These are phyloP conservation scores for Dichetophora obliterata DNA, from an alignment of 2,888 invertebrate species.

Conservation along the genomic window DNA sequence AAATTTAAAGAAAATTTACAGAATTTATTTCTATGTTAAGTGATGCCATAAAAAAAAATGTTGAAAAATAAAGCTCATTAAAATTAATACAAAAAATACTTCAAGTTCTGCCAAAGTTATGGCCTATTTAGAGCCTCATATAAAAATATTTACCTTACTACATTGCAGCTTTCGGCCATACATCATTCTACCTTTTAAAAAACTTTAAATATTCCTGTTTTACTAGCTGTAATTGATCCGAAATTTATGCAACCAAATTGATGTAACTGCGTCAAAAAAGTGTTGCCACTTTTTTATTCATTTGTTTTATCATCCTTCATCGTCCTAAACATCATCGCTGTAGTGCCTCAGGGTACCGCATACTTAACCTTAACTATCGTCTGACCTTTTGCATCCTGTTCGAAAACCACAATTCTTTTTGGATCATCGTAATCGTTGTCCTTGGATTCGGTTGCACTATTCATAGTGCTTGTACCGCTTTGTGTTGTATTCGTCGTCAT, in stretches of 20 bases:
- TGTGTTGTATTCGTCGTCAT: conserved; percentile 5
- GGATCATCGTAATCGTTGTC: conserved; percentile 37
- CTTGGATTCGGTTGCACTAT: conserved; percentile 39
- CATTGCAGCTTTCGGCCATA: not conserved
- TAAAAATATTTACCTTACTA: not conserved
- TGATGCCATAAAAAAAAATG: too few relatives aligned
- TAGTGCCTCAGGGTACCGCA: conserved; percentile 20
- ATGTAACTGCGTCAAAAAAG: not conserved
- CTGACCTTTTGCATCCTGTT: conserved; percentile 59
- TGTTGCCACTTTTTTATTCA: not conserved
- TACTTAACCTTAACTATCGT: conserved; percentile 55
- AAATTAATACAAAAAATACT: too few relatives aligned
- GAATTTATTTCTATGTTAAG: too few relatives aligned
- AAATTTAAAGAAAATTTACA: too few relatives aligned
- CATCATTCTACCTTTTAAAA: not conserved
- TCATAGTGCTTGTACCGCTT: conserved; percentile 25
- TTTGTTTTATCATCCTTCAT: not conserved
- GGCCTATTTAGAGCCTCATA: too few relatives aligned
- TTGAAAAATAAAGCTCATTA: too few relatives aligned
- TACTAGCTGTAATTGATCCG: not conserved
- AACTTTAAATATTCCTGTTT: not conserved
- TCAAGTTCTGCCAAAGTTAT: too few relatives aligned
- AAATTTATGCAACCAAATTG: not conserved
- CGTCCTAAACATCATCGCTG: not conserved
- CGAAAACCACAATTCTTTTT: conserved; percentile 64